Conservation (phyloP, 2,797 vertebrate species). For the Melanotaenia nigrans region DNA sequence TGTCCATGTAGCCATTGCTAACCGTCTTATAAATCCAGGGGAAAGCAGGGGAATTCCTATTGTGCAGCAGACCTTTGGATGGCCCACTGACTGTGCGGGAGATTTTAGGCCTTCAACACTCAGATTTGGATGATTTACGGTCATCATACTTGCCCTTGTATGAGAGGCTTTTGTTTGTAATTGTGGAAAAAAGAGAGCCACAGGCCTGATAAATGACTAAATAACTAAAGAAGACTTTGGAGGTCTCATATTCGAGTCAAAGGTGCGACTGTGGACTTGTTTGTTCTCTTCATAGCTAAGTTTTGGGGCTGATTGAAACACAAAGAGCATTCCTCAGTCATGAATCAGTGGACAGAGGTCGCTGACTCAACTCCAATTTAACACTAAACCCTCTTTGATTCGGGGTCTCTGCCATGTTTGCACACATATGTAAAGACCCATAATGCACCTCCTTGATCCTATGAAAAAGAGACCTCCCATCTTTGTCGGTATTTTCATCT, state of each 20-base stretch:
- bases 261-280: constrained; percentile 42
- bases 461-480: constrained; percentile 53
- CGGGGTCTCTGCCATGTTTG: constrained; percentile 63
- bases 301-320: constrained; percentile 61
- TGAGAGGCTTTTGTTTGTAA: constrained; percentile 15
- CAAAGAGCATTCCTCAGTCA: constrained; percentile 80
- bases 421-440: constrained; percentile 37
- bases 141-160: neutral
- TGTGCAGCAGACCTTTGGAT: constrained; percentile 65
- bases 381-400: constrained; percentile 72
- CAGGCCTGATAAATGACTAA: neutral
- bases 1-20: constrained; percentile 40
- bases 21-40: constrained; percentile 55
- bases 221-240: constrained; percentile 12
- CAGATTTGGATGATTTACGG: constrained; percentile 26
- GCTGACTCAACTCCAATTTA: constrained; percentile 71
- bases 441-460: constrained; percentile 24
- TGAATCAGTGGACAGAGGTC: constrained; percentile 81
- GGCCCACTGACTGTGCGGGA: constrained; percentile 21
- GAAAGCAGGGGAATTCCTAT: constrained; percentile 63
- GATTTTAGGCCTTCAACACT: constrained; percentile 34
- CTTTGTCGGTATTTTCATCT: constrained; percentile 59
- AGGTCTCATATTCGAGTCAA: constrained; percentile 54
- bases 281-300: constrained; percentile 8
- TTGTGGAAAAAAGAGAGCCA: constrained; percentile 1